Evolutionary conservation across 2,888 invertebrate species (phyloP), one percentile per base, ranked within the genome.

Genomic region (Platypus cylindrus): DNA sequence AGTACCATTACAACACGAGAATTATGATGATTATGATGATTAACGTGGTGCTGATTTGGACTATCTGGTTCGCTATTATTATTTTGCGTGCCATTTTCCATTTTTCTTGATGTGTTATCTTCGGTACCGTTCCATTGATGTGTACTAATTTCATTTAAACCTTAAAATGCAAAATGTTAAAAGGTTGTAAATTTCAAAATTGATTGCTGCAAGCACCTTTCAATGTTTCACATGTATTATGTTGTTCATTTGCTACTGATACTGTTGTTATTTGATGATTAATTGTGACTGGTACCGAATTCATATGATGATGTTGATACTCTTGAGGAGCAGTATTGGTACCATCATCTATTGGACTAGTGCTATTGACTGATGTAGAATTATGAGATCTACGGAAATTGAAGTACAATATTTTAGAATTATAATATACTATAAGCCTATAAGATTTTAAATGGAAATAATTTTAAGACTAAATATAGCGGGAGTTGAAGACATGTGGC

Each of bases 1-100:
- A 63, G 61, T 47, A 63, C 63, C 63, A 63, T 63, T 22, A 63
- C 63, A 30, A 63, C 63, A 24, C 63, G 48, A 15, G 60, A 59
- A 45, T 62, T 62, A 46, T 62, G 62, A 44, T 63, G 62, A 45
- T 50, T 53, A 42, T 55, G 53, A 34, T 59, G 60, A 32, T 49
- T 52, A 20, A 50, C 46, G 38, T 59, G 59, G 35, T 60, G 60
- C 36, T 59, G 59, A 38, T 61, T 61, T 5, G 61, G 60, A 47
- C 62, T 60, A 32, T 53, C 58, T 11, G 58, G 49, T 32, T 57
- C 54, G 31, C 50, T 47, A n/a, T n/a, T n/a, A n/a, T n/a, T n/a
- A 34, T 48, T 51, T 38, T 54, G 52, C 14, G 43, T 42, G 32
- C 50, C 51, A 49, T 28, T 50, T 48, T 34, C 56, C 53, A 14